Evolutionary conservation across 2,888 invertebrate genomes (phyloP).

Genomic region (Cephus nigrinus): DNA sequence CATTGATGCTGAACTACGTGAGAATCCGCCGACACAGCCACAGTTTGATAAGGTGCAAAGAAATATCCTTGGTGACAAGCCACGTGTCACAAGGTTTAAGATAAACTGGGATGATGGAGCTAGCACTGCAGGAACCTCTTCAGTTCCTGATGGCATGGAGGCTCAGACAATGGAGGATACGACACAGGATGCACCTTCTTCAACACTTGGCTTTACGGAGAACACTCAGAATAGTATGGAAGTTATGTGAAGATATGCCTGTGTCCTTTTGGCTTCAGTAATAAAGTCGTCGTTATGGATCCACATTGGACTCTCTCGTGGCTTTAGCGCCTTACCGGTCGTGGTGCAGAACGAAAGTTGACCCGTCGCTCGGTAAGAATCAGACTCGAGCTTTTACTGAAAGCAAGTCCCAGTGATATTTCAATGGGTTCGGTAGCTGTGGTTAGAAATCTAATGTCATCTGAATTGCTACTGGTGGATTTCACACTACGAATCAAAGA

Average conservation of each 20-base stretch:
- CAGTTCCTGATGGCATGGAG: constrained; percentile 56
- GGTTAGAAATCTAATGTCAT: background rate
- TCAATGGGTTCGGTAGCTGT: background rate
- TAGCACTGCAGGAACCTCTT: constrained; percentile 41
- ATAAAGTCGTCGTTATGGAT: background rate
- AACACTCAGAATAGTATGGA: constrained; percentile 64
- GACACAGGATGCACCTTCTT: constrained; percentile 54
- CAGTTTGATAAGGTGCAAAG: constrained; percentile 89
- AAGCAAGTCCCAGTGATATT: background rate
- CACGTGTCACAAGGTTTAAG: constrained; percentile 95
- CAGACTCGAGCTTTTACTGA: background rate
- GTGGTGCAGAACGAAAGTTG: background rate
- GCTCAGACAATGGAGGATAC: constrained; percentile 55
- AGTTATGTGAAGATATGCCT: constrained; percentile 56
- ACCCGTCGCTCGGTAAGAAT: background rate
- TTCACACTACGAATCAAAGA: background rate
- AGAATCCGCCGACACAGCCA: constrained; percentile 93
- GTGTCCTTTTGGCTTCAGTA: background rate
- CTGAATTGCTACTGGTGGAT: background rate
- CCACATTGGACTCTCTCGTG: background rate
- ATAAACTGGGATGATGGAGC: constrained; percentile 92
- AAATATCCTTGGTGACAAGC: constrained; percentile 72
- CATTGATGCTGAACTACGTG: constrained; percentile 89
- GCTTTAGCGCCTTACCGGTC: background rate
- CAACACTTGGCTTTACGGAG: constrained; percentile 59